Conservation (phyloP, 2,888 invertebrate genomes). For the Thalpophila matura region DNA sequence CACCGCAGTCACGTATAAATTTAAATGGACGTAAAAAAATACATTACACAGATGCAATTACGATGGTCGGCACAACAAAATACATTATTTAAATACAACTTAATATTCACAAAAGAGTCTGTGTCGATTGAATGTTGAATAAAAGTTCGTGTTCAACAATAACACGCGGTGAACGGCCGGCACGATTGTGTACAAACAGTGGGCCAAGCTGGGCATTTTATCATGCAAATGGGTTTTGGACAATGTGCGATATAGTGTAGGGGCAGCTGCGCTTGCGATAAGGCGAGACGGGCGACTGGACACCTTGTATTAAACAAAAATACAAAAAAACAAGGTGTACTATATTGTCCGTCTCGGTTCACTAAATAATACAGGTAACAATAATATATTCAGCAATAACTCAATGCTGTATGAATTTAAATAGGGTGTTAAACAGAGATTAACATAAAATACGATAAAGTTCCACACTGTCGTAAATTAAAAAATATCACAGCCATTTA, state of each 20-base stretch:
- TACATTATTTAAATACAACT: slow-evolving; percentile 48
- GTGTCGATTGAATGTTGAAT: slow-evolving; percentile 47
- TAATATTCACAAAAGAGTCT: slow-evolving; percentile 52
- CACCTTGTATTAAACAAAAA: slow-evolving; percentile 11
- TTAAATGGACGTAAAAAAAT: slow-evolving; percentile 40
- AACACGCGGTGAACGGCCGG: slow-evolving; percentile 46
- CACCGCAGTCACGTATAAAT: slow-evolving; percentile 40
- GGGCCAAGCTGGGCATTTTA: slow-evolving; percentile 45
- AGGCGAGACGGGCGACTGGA: slow-evolving; percentile 11
- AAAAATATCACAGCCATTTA: neutral
- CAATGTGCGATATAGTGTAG: slow-evolving; percentile 10
- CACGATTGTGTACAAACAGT: slow-evolving; percentile 46
- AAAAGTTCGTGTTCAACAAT: slow-evolving; percentile 48
- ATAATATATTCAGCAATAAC: slow-evolving; percentile 13
- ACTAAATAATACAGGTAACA: slow-evolving; percentile 8
- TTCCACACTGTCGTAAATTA: neutral
- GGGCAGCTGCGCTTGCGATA: slow-evolving; percentile 48
- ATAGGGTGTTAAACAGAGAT: slow-evolving; percentile 1
- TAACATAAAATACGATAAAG: slow-evolving; percentile 1
- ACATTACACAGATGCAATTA: slow-evolving; percentile 48
- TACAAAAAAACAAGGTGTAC: neutral
- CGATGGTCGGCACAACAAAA: slow-evolving; percentile 27
- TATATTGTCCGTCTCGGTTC: slow-evolving; percentile 3
- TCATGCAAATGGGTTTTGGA: slow-evolving; percentile 55
- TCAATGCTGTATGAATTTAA: slow-evolving; percentile 10